Evolutionary conservation across 2,797 vertebrate species (phyloP).

Genomic region (Peromyscus attwateri): DNA sequence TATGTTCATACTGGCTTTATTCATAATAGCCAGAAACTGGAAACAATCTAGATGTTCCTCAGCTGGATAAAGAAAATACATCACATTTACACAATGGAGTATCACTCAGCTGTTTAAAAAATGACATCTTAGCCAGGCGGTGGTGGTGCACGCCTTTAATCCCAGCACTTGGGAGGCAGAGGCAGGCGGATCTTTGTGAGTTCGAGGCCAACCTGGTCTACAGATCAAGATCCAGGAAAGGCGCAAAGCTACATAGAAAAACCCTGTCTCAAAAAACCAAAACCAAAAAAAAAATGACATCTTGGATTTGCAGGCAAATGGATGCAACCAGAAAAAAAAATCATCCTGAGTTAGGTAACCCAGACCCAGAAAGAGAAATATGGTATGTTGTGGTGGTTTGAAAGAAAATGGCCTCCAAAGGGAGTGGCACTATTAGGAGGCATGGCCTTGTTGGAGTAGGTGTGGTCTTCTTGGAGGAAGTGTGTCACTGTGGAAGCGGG

Average conservation of each 20-base stretch:
- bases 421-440: neutral
- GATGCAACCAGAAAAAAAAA: neutral
- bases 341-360: neutral
- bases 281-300: too few species aligned
- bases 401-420: neutral
- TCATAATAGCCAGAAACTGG: neutral
- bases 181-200: too few species aligned
- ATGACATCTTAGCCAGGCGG: too few species aligned
- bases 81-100: neutral
- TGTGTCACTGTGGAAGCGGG: neutral
- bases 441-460: too few species aligned
- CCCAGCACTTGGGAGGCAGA: too few species aligned
- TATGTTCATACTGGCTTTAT: neutral
- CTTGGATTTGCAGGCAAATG: neutral
- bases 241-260: too few species aligned
- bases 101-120: neutral
- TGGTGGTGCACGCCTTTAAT: too few species aligned
- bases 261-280: too few species aligned
- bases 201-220: too few species aligned
- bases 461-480: neutral
- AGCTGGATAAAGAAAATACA: neutral
- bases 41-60: neutral
- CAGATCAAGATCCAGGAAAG: too few species aligned
- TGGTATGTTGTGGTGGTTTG: neutral
- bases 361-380: neutral